Conservation (phyloP, 2,113 vertebrate genomes). For the Tenrec ecaudatus region DNA sequence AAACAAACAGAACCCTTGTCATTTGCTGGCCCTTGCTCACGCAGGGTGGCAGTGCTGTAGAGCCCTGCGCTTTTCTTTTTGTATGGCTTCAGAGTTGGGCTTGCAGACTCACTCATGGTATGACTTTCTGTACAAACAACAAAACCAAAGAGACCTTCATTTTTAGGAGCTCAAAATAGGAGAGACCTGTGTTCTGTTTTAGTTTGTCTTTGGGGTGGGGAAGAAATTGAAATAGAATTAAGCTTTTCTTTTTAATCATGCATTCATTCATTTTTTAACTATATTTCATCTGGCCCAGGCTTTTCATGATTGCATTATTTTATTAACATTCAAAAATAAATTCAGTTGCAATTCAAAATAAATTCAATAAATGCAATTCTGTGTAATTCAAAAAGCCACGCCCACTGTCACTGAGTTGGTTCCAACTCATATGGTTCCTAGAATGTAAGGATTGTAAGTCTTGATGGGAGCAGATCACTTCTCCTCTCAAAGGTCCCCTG, state of each 20-base stretch:
- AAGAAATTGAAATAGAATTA: not conserved
- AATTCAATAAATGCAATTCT: not conserved
- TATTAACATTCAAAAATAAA: slow-evolving; percentile 52
- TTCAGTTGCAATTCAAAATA: not conserved
- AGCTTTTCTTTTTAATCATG: slow-evolving; percentile 30
- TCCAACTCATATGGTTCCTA: too few species aligned
- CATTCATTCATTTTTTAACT: slow-evolving; percentile 44
- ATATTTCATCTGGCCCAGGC: slow-evolving; percentile 32
- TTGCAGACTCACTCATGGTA: not conserved
- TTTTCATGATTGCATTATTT: slow-evolving; percentile 51
- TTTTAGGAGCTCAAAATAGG: slow-evolving; percentile 24
- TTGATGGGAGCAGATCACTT: too few species aligned
- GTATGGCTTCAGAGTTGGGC: not conserved
- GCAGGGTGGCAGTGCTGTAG: not conserved
- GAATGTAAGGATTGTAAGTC: too few species aligned
- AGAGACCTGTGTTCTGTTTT: slow-evolving; percentile 35
- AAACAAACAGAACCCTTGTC: not conserved
- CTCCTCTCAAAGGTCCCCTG: too few species aligned
- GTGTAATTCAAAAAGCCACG: too few species aligned
- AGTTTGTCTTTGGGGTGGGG: not conserved
- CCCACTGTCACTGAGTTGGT: too few species aligned
- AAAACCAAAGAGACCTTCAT: too few species aligned
- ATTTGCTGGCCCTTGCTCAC: not conserved
- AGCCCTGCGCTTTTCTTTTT: not conserved
- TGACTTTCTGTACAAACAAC: not conserved